A percentile compares a stretch with the other conserved stretches of the same genome.
Evolutionary conservation across 2,113 vertebrate genomes (phyloP).

Genomic region (Antennarius striatus): DNA sequence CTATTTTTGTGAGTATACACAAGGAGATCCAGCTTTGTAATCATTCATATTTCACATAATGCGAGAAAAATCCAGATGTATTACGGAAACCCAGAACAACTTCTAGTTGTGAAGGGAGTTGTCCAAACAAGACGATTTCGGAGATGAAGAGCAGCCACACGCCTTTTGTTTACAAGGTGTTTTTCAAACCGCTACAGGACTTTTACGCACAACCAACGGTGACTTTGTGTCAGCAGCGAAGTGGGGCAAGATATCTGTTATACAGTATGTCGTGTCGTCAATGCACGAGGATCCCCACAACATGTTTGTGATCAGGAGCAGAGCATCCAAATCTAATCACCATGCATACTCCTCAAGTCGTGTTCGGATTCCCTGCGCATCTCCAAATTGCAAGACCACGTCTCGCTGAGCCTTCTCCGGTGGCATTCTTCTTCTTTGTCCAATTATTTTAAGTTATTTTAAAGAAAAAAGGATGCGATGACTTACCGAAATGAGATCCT

Average conservation of each 20-base stretch:
- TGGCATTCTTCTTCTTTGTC: constrained; percentile 1
- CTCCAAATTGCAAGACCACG: constrained; percentile 14
- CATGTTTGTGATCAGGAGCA: constrained; percentile 15
- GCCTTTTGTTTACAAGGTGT: constrained; percentile 39
- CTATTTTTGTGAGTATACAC: no score
- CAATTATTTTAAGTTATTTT: constrained; percentile 4
- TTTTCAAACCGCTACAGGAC: constrained; percentile 40
- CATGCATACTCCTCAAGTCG: constrained; percentile 24
- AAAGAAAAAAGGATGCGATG: constrained; percentile 24
- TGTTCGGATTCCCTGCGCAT: constrained; percentile 13
- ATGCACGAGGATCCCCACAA: constrained; percentile 10
- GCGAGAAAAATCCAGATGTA: no score
- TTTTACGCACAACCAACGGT: constrained; percentile 55
- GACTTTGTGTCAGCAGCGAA: constrained; percentile 60
- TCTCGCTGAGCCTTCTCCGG: neutral
- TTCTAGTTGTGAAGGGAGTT: constrained; percentile 17
- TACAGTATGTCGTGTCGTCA: constrained; percentile 22
- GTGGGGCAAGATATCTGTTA: constrained; percentile 35
- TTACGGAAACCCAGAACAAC: neutral
- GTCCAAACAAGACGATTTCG: neutral
- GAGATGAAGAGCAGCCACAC: neutral
- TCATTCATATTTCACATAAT: no score
- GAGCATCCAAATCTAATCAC: neutral
- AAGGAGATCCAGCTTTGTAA: no score
- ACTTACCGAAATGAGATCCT: constrained; percentile 70